These are phyloP conservation scores for Haliclona indistincta DNA, from an alignment of 37 sponge, comb jelly and placozoan genomes.

Conservation along the genomic window DNA sequence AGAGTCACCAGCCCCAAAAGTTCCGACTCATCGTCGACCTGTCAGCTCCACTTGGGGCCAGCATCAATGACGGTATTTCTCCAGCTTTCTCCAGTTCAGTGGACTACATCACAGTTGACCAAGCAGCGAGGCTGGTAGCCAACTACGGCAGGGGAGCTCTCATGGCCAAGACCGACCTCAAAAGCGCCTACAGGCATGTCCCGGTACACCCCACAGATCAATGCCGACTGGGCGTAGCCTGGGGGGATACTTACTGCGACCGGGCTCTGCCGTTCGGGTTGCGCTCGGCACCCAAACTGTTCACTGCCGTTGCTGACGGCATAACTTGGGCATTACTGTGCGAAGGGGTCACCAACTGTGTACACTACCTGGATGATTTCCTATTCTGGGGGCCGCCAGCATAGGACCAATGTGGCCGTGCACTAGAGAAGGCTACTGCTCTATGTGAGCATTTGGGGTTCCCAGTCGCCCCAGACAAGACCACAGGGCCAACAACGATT, in stretches of 20 bases:
- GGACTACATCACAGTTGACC: slow-evolving; percentile 20
- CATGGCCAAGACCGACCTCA: slow-evolving; percentile 15
- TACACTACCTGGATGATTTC: no score
- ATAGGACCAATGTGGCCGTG: not conserved
- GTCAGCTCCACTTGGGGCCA: slow-evolving; percentile 1
- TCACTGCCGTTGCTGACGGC: slow-evolving; percentile 33
- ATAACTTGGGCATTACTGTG: slow-evolving; percentile 7
- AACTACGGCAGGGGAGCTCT: not conserved
- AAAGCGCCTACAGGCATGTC: no score
- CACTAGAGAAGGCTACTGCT: not conserved
- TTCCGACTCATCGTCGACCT: slow-evolving; percentile 33
- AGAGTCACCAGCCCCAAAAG: slow-evolving; percentile 13
- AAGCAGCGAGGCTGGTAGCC: slow-evolving; percentile 11
- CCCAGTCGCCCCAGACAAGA: slow-evolving; percentile 25
- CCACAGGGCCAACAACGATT: slow-evolving; percentile 21
- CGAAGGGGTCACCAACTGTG: not conserved
- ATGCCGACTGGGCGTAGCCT: not conserved
- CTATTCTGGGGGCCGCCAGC: slow-evolving; percentile 30
- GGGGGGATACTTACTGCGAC: not conserved
- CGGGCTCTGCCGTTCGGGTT: slow-evolving; percentile 28
- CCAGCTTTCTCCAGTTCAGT: slow-evolving; percentile 9
- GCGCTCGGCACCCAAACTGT: no score
- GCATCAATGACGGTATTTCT: slow-evolving; percentile 32
- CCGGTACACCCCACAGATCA: slow-evolving; percentile 20
- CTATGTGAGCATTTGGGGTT: slow-evolving; percentile 5